A percentile compares a stretch with the other conserved stretches of the same genome.
phyloP scores from a whole-genome alignment of 2,888 invertebrate species.

The Pyrrhosoma nymphula region DNA sequence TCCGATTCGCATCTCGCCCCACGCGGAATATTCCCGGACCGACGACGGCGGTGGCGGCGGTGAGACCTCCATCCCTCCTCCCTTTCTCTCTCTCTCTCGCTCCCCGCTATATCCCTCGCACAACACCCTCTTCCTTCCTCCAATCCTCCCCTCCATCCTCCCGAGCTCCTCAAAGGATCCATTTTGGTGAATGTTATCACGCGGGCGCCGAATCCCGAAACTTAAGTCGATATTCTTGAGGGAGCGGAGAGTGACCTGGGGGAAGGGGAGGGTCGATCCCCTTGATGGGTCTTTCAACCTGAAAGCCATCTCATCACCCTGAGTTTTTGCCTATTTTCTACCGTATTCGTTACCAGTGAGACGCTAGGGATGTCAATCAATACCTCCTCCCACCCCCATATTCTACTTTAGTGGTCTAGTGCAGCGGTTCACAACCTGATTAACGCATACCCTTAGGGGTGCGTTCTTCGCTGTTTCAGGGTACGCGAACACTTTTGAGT shows the following conservation, averaged over 20 bases:
- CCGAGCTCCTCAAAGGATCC: not conserved
- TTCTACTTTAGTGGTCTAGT: not conserved
- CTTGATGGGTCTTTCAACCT: not conserved
- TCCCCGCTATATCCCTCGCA: not conserved
- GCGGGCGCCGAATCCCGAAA: not conserved
- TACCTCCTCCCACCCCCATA: not conserved
- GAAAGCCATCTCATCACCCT: not conserved
- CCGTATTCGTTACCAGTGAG: not conserved
- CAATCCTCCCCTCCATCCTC: not conserved
- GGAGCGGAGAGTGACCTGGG: not conserved
- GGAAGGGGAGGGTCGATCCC: too few relatives aligned
- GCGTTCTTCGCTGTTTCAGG: too few relatives aligned
- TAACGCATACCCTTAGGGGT: too few relatives aligned
- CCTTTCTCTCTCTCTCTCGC: too few relatives aligned
- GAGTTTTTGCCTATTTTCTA: not conserved
- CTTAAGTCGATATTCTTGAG: not conserved
- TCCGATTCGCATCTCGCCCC: constrained; percentile 5
- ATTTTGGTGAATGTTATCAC: constrained; percentile 16
- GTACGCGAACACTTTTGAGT: too few relatives aligned
- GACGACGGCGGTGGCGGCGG: not conserved
- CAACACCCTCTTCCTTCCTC: not conserved
- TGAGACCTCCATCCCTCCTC: too few relatives aligned
- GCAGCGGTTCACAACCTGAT: too few relatives aligned
- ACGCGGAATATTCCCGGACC: not conserved
- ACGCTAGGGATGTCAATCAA: not conserved